phyloP scores from a whole-genome alignment of 2,888 invertebrate species.

The Eledone cirrhosa region DNA sequence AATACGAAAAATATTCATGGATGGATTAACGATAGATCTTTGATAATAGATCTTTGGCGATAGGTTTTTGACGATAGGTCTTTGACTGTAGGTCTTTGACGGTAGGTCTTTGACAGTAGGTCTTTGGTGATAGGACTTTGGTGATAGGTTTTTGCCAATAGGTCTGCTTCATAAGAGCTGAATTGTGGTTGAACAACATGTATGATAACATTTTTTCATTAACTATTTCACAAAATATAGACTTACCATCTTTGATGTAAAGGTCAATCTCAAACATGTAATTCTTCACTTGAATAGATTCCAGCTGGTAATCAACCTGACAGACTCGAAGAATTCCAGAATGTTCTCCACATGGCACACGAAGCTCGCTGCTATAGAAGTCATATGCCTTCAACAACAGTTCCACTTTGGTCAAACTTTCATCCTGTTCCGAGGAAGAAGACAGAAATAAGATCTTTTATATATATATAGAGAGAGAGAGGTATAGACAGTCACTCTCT shows the following conservation, averaged over 20 bases:
- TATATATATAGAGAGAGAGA: background rate
- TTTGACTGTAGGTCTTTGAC: too few species aligned
- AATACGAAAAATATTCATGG: too few species aligned
- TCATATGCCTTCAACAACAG: background rate
- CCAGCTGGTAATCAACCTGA: conserved; percentile 50
- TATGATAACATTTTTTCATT: too few species aligned
- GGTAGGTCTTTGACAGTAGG: too few species aligned
- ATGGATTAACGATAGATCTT: too few species aligned
- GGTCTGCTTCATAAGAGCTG: too few species aligned
- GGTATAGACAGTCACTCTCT: background rate
- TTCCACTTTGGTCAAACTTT: background rate
- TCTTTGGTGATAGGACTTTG: too few species aligned
- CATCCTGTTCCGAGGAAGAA: background rate
- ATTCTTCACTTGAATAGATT: conserved; percentile 49
- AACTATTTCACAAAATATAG: background rate
- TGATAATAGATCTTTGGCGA: too few species aligned
- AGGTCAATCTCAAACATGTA: conserved; percentile 59
- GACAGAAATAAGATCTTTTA: background rate
- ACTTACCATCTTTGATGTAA: conserved; percentile 51
- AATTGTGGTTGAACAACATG: too few species aligned
- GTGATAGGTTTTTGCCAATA: too few species aligned
- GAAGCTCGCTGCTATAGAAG: conserved; percentile 50
- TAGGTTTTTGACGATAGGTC: too few species aligned
- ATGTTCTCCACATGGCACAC: conserved; percentile 49
- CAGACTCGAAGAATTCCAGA: conserved; percentile 50